Evolutionary conservation across 2,888 invertebrate species (phyloP).

Genomic region (Aspidiotus rigidus): DNA sequence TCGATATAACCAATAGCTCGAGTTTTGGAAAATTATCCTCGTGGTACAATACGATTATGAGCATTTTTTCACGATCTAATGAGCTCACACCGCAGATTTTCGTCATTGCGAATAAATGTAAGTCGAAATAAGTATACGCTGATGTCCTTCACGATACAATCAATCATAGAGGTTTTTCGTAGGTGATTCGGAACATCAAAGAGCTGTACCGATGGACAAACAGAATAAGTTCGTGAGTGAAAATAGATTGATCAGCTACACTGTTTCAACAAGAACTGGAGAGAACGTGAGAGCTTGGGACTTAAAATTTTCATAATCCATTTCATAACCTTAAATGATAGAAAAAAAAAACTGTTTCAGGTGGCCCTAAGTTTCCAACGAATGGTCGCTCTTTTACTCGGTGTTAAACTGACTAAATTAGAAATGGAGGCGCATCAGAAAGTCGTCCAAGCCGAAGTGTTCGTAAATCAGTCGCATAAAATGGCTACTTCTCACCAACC

Average conservation of each 20-base stretch:
- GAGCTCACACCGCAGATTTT: constrained; percentile 43
- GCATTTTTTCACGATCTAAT: constrained; percentile 26
- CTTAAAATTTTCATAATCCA: background rate
- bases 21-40: constrained; percentile 67
- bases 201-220: constrained; percentile 56
- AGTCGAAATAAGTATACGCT: constrained; percentile 28
- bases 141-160: no score
- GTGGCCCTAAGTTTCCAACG: constrained; percentile 57
- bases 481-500: constrained; percentile 16
- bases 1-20: constrained; percentile 69
- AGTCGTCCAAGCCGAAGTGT: constrained; percentile 52
- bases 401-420: constrained; percentile 54
- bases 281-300: constrained; percentile 51
- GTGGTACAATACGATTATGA: constrained; percentile 53
- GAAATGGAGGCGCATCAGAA: constrained; percentile 59
- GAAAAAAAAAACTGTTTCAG: constrained; percentile 43
- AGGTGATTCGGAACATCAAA: constrained; percentile 62
- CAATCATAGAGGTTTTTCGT: constrained; percentile 32
- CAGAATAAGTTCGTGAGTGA: constrained; percentile 57
- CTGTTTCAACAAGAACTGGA: constrained; percentile 61
- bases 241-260: constrained; percentile 47
- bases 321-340: background rate
- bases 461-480: constrained; percentile 20
- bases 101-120: constrained; percentile 36
- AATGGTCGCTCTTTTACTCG: constrained; percentile 59